Percentiles rank a stretch among this genome's conserved stretches.
These are phyloP conservation scores for Morphnarchus princeps DNA, from an alignment of 2,113 vertebrate species.

Conservation along the genomic window DNA sequence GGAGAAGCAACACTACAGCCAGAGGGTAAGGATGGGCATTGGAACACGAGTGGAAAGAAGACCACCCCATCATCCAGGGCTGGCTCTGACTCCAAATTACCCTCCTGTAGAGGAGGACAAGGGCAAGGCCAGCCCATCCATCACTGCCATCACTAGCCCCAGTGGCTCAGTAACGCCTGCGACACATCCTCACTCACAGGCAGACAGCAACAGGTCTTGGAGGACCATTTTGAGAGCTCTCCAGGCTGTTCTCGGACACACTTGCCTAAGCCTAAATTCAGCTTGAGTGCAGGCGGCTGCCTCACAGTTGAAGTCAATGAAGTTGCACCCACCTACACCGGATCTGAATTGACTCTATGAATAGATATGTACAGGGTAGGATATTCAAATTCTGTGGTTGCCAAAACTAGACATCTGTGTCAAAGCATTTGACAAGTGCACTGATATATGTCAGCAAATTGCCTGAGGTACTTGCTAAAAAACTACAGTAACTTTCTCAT, in stretches of 20 bases:
- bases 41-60: background rate
- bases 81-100: background rate
- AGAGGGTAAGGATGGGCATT: background rate
- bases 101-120: background rate
- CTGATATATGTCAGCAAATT: constrained; percentile 66
- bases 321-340: constrained; percentile 66
- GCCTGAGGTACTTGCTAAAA: constrained; percentile 63
- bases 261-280: constrained; percentile 46
- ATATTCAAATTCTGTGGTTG: constrained; percentile 61
- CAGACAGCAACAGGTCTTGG: background rate
- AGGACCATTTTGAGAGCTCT: background rate
- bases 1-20: background rate
- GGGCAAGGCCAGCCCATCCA: background rate
- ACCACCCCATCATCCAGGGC: background rate
- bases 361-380: constrained; percentile 55
- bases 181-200: background rate
- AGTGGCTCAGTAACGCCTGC: background rate
- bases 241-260: background rate
- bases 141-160: accelerated
- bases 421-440: constrained; percentile 67
- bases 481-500: constrained; percentile 52
- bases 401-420: constrained; percentile 69
- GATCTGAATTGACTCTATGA: constrained; percentile 64
- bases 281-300: constrained; percentile 45
- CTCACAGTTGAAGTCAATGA: constrained; percentile 64